Base-by-base conservation (phyloP, 2,888 invertebrate species). In the Entomobrya multifasciata region DNA sequence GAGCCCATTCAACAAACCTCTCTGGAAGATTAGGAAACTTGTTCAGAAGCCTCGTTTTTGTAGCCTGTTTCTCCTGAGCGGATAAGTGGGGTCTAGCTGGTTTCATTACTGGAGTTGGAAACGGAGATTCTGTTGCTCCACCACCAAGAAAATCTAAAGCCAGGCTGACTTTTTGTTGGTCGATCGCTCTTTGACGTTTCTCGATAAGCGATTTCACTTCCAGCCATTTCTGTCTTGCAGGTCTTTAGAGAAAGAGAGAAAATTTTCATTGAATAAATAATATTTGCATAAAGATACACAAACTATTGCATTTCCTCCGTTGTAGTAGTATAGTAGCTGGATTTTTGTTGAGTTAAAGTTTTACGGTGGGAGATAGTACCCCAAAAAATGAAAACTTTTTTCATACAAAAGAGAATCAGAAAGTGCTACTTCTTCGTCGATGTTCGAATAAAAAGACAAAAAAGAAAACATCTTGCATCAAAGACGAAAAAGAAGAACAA, bases 21-120 rank as follows among this genome's bases (percentile, higher is more conserved):
- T 96, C 96, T 0, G 96, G 95, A 41, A 97, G 95, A 67, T 95
- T 94, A 77, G 94, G 94, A 92, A 96, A 97, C 92, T 95, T 95
- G 85, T 94, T 94, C 92, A 95, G 95, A 22, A 98, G 93, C 90
- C 94, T 94, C 44, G 83, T 87, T 62, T 91, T 91, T 65, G 91
- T 83, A 85, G 88, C 88, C 52, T 44, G 78, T 80, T 90, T 91
- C 49, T 91, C 88, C 55, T 87, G 41, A 0, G 70, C 85, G 15
- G 91, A 89, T 82, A 88, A 82, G 86, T 91, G 91, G 41, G 90
- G 91, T 65, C 90, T 49, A 27, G 90, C 91, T 27, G 91, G 78
- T 82, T 90, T 90, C 89, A 90, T 89, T 70, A 90, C 88, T 22
- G 91, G 91, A 27, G 91, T 91, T 62, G 90, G 90, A 76, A 91